phyloP scores from a whole-genome alignment of 2,113 vertebrate genomes.

The Ptyas mucosa region DNA sequence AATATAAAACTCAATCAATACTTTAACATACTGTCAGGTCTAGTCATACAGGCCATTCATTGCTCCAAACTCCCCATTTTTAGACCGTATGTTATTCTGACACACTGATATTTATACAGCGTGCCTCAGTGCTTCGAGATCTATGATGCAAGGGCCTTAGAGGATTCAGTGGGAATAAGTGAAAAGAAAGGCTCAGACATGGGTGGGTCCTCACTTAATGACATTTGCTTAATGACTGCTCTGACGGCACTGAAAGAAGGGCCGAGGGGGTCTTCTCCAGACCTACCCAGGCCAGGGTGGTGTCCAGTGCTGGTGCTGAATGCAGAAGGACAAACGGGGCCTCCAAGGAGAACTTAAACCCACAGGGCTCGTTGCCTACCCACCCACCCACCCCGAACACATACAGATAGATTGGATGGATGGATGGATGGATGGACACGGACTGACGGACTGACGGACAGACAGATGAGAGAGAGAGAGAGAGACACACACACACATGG shows the following conservation, averaged over 20 bases:
- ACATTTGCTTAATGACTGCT: not conserved
- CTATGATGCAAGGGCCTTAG: not conserved
- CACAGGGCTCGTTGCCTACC: not conserved
- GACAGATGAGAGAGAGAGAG: accelerated
- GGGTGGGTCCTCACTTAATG: not conserved
- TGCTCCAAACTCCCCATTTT: not conserved
- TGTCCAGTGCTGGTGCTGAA: accelerated
- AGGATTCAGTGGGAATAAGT: not conserved
- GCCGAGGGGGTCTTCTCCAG: too few relatives aligned
- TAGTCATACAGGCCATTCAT: not conserved
- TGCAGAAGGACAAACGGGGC: not conserved
- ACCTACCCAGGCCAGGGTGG: not conserved
- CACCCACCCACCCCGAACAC: not conserved
- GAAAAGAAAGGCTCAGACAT: not conserved
- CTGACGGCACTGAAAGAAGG: not conserved
- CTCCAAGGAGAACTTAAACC: not conserved
- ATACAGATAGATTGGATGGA: too few relatives aligned
- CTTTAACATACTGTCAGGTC: not conserved
- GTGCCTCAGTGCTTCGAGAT: not conserved
- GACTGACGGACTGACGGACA: too few relatives aligned
- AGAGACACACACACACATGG: too few relatives aligned
- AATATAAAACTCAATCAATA: not conserved
- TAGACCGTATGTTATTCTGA: not conserved
- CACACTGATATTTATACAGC: not conserved
- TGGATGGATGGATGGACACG: too few relatives aligned